Base-by-base conservation (phyloP, 2,888 invertebrate genomes). In the Ophraella communa region DNA sequence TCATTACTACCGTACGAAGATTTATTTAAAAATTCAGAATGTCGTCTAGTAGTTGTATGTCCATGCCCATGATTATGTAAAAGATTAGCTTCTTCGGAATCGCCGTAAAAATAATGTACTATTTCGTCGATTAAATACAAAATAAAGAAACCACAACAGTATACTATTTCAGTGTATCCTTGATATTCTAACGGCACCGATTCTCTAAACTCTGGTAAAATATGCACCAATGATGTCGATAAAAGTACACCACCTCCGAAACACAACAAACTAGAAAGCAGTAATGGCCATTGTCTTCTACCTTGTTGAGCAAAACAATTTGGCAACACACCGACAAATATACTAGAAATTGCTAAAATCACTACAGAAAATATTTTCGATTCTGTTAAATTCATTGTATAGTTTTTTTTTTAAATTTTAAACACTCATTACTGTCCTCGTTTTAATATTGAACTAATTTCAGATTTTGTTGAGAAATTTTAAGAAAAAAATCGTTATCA, bases 241-340 rank as follows among this genome's bases (percentile, higher is more conserved):
- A 94, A 81, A 3, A 94, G 84, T 20, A 94, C 91, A 1, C 94
- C 94, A 4, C 90, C 93, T 2, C 94, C 94, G 74, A 92, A 92
- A 76, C 92, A 93, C 1, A 94, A 83, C 5, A 92, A 81, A 14
- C 88, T 84, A 0, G 92, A 92, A 1, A 91, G 84, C 1, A 88
- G 74, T 1, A 92, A 78, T 0, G 90, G 90, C 76, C 87, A 86
- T 21, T 85, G 82, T 67, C 84, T 84, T 51, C 87, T 83, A 42
- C 87, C 84, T 4, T 84, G 82, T 42, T 86, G 84, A 0, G 89
- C 86, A 72, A 91, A 86, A 65, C 86, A 86, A 0, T 87, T 85
- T 2, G 93, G 93, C 0, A 91, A 73, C 79, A 92, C 83, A 0
- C 94, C 93, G 0, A 88, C 83, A 0, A 90, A 49, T 57, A 92